Evolutionary conservation across 2,797 vertebrate genomes (phyloP).

Genomic region (Remorina albescens): DNA sequence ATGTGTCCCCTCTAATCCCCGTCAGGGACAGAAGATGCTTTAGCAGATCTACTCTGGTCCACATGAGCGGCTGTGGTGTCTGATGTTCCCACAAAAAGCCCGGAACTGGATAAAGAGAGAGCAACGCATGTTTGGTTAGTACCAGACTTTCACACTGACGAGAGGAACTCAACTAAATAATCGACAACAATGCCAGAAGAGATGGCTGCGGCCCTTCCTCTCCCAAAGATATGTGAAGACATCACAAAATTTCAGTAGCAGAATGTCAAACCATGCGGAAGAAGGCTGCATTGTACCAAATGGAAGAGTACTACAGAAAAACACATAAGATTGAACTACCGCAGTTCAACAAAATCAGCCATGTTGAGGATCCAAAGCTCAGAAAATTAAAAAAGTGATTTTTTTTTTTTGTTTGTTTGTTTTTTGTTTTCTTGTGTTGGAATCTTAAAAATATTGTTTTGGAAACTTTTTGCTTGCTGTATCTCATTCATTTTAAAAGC

Average conservation of each 20-base stretch:
- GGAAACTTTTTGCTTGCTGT: neutral
- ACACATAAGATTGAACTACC: neutral
- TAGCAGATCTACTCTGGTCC: slow-evolving; percentile 83
- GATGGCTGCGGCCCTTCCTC: slow-evolving; percentile 75
- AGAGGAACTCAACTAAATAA: slow-evolving; percentile 85
- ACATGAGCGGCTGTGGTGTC: slow-evolving; percentile 69
- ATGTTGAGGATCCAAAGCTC: neutral
- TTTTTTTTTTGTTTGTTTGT: no score
- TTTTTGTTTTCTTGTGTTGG: no score
- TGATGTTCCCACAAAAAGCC: slow-evolving; percentile 70
- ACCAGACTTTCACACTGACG: slow-evolving; percentile 80
- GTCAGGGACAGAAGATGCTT: slow-evolving; percentile 82
- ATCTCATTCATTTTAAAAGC: no score
- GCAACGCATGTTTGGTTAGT: slow-evolving; percentile 82
- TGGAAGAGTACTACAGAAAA: slow-evolving; percentile 9
- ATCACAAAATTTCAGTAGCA: slow-evolving; percentile 79
- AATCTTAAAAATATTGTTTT: no score
- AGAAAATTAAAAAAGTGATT: neutral
- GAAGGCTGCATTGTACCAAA: slow-evolving; percentile 25
- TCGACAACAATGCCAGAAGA: slow-evolving; percentile 79
- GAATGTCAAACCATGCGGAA: slow-evolving; percentile 71
- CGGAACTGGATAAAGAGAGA: slow-evolving; percentile 79
- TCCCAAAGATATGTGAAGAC: slow-evolving; percentile 79
- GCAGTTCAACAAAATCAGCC: neutral
- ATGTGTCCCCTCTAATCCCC: slow-evolving; percentile 79